A percentile compares a stretch with the other conserved stretches of the same genome.
These are phyloP conservation scores for Strigamia transsilvanica DNA, from an alignment of 2,888 invertebrate species.

Conservation along the genomic window DNA sequence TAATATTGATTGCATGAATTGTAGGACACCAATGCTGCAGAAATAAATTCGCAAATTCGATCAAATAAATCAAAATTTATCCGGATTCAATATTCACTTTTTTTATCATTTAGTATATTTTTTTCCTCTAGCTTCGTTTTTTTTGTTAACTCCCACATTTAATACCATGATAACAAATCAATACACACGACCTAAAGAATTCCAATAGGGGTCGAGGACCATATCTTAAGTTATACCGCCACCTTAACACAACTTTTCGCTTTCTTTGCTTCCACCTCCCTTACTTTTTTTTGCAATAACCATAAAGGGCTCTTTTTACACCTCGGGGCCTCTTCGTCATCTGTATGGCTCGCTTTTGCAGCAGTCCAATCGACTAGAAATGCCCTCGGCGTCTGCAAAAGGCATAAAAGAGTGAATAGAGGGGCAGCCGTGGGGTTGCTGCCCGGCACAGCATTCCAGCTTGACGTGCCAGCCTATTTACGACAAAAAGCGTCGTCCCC, in stretches of 20 bases:
- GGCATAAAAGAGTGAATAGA: conserved; percentile 3
- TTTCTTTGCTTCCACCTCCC: background rate
- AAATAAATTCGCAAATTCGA: no score
- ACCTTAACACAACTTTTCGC: background rate
- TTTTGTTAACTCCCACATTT: background rate
- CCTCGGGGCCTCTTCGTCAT: conserved; percentile 8
- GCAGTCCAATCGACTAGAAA: conserved; percentile 8
- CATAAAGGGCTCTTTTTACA: conserved; percentile 3
- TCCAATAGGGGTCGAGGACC: conserved; percentile 3
- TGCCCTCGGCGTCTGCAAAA: conserved; percentile 8
- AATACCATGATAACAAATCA: background rate
- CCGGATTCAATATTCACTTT: no score
- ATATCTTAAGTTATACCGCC: background rate
- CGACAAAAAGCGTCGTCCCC: background rate
- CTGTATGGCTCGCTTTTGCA: conserved; percentile 8
- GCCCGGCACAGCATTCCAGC: conserved; percentile 8
- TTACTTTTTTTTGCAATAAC: conserved; percentile 8
- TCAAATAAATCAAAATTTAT: no score
- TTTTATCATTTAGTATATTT: background rate
- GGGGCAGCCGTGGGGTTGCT: background rate
- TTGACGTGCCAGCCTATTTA: conserved; percentile 8
- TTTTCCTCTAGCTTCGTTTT: background rate
- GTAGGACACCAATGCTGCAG: no score
- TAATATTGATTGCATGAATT: no score
- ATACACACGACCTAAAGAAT: background rate